Evolutionary conservation across 2,888 invertebrate genomes (phyloP).

Genomic region (Sialis lutaria): DNA sequence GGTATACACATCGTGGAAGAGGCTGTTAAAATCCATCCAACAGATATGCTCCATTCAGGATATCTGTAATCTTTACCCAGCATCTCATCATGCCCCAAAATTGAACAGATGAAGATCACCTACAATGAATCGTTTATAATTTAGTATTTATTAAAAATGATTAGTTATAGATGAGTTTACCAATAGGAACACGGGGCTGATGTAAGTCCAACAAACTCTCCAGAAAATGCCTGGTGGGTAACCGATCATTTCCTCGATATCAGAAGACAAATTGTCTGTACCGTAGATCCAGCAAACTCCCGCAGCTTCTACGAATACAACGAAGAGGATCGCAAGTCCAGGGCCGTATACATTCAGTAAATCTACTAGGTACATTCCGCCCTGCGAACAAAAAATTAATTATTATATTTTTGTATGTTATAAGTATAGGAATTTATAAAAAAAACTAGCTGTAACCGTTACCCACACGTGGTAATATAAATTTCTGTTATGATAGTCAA

Average conservation of each 20-base stretch:
- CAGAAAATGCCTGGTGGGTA: conserved; percentile 61
- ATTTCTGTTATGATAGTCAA: too few species aligned
- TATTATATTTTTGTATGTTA: not conserved
- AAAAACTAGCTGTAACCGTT: not conserved
- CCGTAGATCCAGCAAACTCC: conserved; percentile 86
- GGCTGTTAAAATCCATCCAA: conserved; percentile 68
- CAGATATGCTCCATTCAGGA: conserved; percentile 63
- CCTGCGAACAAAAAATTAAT: conserved; percentile 31
- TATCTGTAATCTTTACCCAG: conserved; percentile 55
- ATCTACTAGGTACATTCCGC: conserved; percentile 74
- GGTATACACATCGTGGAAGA: conserved; percentile 79
- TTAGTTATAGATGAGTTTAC: conserved; percentile 26
- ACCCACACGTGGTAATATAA: not conserved
- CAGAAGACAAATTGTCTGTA: conserved; percentile 60
- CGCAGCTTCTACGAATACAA: conserved; percentile 80
- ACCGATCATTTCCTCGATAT: conserved; percentile 72
- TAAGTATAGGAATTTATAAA: not conserved
- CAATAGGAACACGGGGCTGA: conserved; percentile 69
- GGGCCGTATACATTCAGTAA: conserved; percentile 78
- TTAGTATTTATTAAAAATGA: not conserved
- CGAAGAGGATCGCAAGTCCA: conserved; percentile 71
- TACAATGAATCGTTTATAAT: conserved; percentile 17
- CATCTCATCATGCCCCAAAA: conserved; percentile 67
- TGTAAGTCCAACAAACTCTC: conserved; percentile 73
- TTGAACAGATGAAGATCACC: conserved; percentile 69